Base-by-base conservation (phyloP, 1,140 invertebrate species). In the Zaprionus gabonicus region DNA sequence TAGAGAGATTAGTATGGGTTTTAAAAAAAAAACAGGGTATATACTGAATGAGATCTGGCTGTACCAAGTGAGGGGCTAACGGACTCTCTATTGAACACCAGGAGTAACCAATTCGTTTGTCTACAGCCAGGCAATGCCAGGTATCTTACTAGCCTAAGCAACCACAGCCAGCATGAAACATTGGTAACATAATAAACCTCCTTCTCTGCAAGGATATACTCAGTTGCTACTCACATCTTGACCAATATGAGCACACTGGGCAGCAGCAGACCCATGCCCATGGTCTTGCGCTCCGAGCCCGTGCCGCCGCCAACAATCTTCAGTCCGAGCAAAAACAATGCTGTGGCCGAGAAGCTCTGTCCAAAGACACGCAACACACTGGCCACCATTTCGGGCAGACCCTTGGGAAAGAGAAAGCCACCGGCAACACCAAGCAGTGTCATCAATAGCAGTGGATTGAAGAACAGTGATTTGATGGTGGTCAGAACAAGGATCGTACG, bases 361-460 rank as follows among this genome's bases (percentile, higher is more conserved):
- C 97, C 97, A 68, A 98, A 95, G 1, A 97, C 96, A 78, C 96
- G 94, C 53, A 99, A 93, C 77, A 98, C 95, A 46, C 95, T 95
- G 74, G 95, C 94, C 10, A 99, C 93, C 67, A 97, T 95, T 23
- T 94, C 82, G 9, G 98, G 98, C 34, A 99, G 82, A 10, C 95
- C 93, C 81, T 97, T 96, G 49, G 95, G 94, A 91, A 98, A 98
- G 10, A 96, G 91, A 65, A 98, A 94, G 93, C 99, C 99, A 15
- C 97, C 97, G 60, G 96, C 92, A 9, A 99, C 96, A 1, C 98
- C 98, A 17, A 98, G 92, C n/a, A 97, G 93, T 1, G 98, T 99
- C 98, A 99, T 99, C 13, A 98, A 94, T 13, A 99, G 95, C 59
- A 99, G 95, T 1, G 98, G 98, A 94, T 99, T 99, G 2, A 96